Evolutionary conservation across 2,113 vertebrate species (phyloP).

Genomic region (Pithys albifrons): DNA sequence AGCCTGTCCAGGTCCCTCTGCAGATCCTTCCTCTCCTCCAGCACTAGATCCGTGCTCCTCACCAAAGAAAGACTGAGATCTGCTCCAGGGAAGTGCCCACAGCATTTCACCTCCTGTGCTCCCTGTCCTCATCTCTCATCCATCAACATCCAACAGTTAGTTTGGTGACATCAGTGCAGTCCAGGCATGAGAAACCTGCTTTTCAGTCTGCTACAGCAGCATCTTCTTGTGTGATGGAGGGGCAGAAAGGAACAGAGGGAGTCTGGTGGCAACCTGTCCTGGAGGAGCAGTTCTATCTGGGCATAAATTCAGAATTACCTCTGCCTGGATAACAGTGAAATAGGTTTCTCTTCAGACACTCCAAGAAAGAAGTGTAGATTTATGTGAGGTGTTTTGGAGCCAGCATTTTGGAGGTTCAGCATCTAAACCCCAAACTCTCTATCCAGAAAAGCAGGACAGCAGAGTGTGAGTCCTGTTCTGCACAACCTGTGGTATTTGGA

Average conservation of each 20-base stretch:
- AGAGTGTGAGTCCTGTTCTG: neutral
- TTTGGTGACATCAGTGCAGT: neutral
- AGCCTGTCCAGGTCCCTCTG: neutral
- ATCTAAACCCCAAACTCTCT: neutral
- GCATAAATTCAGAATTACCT: neutral
- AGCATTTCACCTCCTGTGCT: neutral
- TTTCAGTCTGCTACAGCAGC: neutral
- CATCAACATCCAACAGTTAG: neutral
- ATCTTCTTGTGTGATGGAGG: neutral
- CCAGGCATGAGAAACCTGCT: neutral
- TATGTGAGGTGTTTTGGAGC: neutral
- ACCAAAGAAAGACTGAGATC: neutral
- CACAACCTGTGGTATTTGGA: neutral
- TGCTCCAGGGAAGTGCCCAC: neutral
- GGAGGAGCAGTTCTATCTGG: neutral
- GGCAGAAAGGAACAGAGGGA: neutral
- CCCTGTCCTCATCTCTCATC: neutral
- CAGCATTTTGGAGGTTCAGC: neutral
- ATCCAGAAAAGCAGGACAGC: neutral
- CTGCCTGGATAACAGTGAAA: neutral
- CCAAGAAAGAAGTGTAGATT: neutral
- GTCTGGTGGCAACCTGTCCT: neutral
- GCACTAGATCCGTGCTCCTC: neutral
- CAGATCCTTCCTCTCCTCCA: neutral
- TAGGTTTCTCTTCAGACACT: neutral